These are phyloP conservation scores for Poecilia picta DNA, from an alignment of 2,797 vertebrate genomes.

Conservation along the genomic window DNA sequence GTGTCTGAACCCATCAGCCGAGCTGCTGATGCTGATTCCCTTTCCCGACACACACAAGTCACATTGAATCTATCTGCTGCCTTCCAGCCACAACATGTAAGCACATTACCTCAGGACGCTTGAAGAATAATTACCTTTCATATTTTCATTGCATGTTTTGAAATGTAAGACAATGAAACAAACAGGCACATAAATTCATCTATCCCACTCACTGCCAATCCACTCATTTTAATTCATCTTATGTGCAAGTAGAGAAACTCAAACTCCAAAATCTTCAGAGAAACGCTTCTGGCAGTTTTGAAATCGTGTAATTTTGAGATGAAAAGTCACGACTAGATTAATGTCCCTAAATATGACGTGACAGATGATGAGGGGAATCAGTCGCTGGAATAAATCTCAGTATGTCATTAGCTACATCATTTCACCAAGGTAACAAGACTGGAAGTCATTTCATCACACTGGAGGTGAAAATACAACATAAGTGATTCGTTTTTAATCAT, in stretches of 20 bases:
- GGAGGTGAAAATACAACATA: not conserved
- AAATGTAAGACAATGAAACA: not conserved
- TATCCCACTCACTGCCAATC: not conserved
- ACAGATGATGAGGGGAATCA: not conserved
- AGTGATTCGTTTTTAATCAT: constrained; percentile 3
- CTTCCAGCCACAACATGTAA: not conserved
- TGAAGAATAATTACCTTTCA: not conserved
- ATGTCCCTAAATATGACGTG: not conserved
- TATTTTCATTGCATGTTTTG: not conserved
- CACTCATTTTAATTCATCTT: not conserved
- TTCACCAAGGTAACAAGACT: not conserved
- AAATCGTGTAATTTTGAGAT: not conserved
- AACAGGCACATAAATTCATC: not conserved
- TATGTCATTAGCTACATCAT: constrained; percentile 1
- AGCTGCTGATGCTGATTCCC: constrained; percentile 3
- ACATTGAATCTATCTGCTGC: not conserved
- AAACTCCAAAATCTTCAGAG: not conserved
- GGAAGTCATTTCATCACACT: constrained; percentile 4
- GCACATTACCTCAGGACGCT: constrained; percentile 4
- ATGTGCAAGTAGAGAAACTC: constrained; percentile 5
- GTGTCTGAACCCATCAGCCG: not conserved
- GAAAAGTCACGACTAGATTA: not conserved
- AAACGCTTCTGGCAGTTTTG: too few species aligned
- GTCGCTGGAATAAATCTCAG: not conserved
- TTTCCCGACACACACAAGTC: not conserved